Conservation (phyloP, 2,888 invertebrate genomes). For the Ectemnius lituratus region DNA sequence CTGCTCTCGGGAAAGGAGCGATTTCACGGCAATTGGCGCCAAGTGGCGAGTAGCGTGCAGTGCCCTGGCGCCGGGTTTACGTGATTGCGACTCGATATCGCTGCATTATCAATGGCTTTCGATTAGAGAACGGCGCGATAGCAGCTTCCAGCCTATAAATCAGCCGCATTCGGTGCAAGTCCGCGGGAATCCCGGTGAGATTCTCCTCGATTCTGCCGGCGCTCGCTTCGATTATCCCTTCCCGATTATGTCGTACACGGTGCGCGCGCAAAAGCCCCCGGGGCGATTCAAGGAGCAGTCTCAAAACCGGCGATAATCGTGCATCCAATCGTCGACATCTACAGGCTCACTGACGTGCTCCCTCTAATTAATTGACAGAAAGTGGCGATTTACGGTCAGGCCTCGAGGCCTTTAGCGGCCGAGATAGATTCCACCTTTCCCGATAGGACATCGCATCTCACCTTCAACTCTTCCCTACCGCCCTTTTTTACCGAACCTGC, state of each 20-base stretch:
- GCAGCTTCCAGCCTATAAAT: slow-evolving; percentile 54
- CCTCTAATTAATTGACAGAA: slow-evolving; percentile 49
- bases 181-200: slow-evolving; percentile 45
- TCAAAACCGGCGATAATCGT: slow-evolving; percentile 28
- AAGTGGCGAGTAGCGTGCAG: slow-evolving; percentile 24
- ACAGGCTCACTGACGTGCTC: neutral
- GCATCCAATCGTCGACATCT: slow-evolving; percentile 32
- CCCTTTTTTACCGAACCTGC: neutral
- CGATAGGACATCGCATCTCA: slow-evolving; percentile 49
- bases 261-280: slow-evolving; percentile 8
- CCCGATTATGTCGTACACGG: slow-evolving; percentile 52
- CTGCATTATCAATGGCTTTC: slow-evolving; percentile 66
- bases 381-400: slow-evolving; percentile 37
- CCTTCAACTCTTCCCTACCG: slow-evolving; percentile 14
- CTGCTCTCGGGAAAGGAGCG: slow-evolving; percentile 26
- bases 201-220: slow-evolving; percentile 41
- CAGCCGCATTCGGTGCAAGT: slow-evolving; percentile 53
- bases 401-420: neutral
- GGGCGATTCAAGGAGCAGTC: slow-evolving; percentile 6
- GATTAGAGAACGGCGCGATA: slow-evolving; percentile 68
- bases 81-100: slow-evolving; percentile 55
- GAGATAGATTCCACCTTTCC: slow-evolving; percentile 19
- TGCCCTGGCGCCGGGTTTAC: slow-evolving; percentile 59
- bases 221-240: slow-evolving; percentile 53
- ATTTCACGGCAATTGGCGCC: slow-evolving; percentile 50